Conservation (phyloP, 1,140 invertebrate genomes). For the Akabosia matsudoensis region DNA sequence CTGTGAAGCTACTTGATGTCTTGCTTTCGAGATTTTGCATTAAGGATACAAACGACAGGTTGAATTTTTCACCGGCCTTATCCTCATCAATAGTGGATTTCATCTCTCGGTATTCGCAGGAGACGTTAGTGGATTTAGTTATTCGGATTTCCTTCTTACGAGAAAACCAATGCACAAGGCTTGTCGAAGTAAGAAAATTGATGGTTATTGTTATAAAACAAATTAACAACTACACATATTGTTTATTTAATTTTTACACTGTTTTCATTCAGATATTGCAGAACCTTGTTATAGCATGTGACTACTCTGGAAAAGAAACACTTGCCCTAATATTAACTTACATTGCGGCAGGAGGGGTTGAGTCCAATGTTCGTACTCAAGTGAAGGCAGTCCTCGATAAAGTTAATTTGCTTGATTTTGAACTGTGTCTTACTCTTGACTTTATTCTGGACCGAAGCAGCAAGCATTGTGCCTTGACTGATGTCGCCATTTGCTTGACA, state of each 20-base stretch:
- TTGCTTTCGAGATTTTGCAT: constrained; percentile 17
- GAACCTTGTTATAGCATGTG: constrained; percentile 24
- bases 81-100: constrained; percentile 38
- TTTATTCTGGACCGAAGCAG: constrained; percentile 22
- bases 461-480: constrained; percentile 29
- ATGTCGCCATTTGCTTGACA: constrained; percentile 39
- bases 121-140: constrained; percentile 35
- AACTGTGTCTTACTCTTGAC: constrained; percentile 8
- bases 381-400: constrained; percentile 36
- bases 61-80: constrained; percentile 34
- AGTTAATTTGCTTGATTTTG: constrained; percentile 17
- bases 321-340: constrained; percentile 37
- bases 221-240: too few species aligned
- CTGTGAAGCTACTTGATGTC: constrained; percentile 39
- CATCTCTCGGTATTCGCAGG: not conserved
- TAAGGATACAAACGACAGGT: constrained; percentile 16
- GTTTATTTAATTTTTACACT: not conserved
- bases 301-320: constrained; percentile 26
- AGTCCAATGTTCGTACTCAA: constrained; percentile 24
- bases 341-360: constrained; percentile 34
- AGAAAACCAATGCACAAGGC: constrained; percentile 35
- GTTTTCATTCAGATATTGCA: constrained; percentile 34
- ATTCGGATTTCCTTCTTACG: constrained; percentile 39
- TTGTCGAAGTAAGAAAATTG: constrained; percentile 26
- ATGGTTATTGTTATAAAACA: too few species aligned